phyloP scores from a whole-genome alignment of 1,140 invertebrate genomes.

The Thaumetopoea pityocampa region DNA sequence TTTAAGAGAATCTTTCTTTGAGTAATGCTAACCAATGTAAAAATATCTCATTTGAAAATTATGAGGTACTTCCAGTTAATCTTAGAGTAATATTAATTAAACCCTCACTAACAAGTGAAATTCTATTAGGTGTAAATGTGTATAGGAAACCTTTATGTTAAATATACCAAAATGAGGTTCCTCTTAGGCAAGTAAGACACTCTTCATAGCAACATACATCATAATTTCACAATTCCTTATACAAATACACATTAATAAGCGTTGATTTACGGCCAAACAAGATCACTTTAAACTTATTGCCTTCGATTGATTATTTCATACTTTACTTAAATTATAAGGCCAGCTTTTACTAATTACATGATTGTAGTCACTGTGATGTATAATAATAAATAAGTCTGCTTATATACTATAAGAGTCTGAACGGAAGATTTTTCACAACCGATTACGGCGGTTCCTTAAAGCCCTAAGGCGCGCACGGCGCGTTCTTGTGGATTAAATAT shows the following conservation, averaged over 20 bases:
- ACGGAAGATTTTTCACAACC: slow-evolving; percentile 72
- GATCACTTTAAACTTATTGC: slow-evolving; percentile 20
- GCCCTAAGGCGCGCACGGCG: slow-evolving; percentile 69
- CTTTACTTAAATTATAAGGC: slow-evolving; percentile 21
- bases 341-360: slow-evolving; percentile 29
- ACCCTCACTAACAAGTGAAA: slow-evolving; percentile 5
- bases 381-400: slow-evolving; percentile 71
- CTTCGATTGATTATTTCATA: slow-evolving; percentile 12
- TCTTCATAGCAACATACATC: slow-evolving; percentile 11
- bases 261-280: slow-evolving; percentile 11
- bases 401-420: slow-evolving; percentile 67
- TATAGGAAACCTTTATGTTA: too few species aligned
- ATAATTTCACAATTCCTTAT: slow-evolving; percentile 8
- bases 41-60: too few species aligned
- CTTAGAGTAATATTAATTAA: slow-evolving; percentile 24
- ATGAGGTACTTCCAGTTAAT: too few species aligned
- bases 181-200: slow-evolving; percentile 2
- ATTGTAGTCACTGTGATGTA: slow-evolving; percentile 66
- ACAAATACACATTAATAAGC: slow-evolving; percentile 18
- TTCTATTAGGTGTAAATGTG: too few species aligned
- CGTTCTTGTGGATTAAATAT: slow-evolving; percentile 69
- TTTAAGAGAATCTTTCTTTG: too few species aligned
- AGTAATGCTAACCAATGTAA: too few species aligned
- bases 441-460: slow-evolving; percentile 66
- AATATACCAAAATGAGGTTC: slow-evolving; percentile 4